A percentile compares a stretch with the other conserved stretches of the same genome.
Conservation (phyloP, 2,888 invertebrate species). For the Prenolepis imparis region DNA sequence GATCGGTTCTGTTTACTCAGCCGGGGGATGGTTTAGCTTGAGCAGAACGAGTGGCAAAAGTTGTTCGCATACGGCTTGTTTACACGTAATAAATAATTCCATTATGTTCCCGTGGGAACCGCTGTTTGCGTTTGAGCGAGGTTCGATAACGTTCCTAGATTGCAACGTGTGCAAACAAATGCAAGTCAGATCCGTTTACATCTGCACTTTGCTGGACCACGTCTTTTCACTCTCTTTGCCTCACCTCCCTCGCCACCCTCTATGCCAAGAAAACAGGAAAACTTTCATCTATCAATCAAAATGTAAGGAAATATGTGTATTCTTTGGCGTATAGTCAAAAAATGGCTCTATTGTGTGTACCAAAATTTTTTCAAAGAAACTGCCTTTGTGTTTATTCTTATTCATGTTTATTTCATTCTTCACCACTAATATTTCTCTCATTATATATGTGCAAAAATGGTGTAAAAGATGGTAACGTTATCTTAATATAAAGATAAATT, state of each 20-base stretch:
- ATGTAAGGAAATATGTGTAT: background rate
- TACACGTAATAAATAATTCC: conserved; percentile 55
- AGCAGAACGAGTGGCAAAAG: conserved; percentile 39
- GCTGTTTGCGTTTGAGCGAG: conserved; percentile 45
- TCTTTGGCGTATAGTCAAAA: background rate
- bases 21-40: conserved; percentile 14
- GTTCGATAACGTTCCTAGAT: conserved; percentile 54
- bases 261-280: conserved; percentile 14
- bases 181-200: conserved; percentile 51
- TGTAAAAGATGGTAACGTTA: background rate
- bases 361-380: background rate
- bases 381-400: background rate
- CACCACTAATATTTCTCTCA: background rate
- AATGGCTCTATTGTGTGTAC: background rate
- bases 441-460: background rate
- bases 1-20: conserved; percentile 41
- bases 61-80: conserved; percentile 53
- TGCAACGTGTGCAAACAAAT: conserved; percentile 51
- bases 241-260: background rate
- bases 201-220: conserved; percentile 34
- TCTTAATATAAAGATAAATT: background rate
- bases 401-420: background rate
- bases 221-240: conserved; percentile 6
- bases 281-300: conserved; percentile 10
- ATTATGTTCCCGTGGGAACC: conserved; percentile 44